Base-by-base conservation (phyloP, 2,797 vertebrate species). In the Galaxias olidus region DNA sequence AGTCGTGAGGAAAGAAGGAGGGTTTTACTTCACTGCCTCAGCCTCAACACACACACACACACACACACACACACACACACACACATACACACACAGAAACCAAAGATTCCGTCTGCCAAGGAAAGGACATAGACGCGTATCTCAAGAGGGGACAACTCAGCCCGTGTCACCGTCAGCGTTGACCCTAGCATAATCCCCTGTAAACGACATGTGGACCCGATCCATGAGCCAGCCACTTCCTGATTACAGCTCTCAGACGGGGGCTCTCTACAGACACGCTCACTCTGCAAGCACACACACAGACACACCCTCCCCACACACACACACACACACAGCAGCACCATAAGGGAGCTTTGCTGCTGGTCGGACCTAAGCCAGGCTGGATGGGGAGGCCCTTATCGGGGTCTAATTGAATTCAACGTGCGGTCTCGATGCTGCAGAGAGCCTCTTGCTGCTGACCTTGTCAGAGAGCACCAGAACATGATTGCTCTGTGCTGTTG, bases 331-430 rank as follows among this genome's bases (percentile, higher is more conserved):
- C 13, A 11, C 41, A 52, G n/a, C n/a, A n/a, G n/a, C 43, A 9
- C 50, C 56, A 5, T 19, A 51, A 18, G 49, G 2, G 4, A 15
- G 30, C 47, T 46, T 12, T 10, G 59, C 63, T 44, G 46, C 49
- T 66, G 54, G 63, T 69, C 68, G 62, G 49, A 63, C 61, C 64
- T 62, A n/a, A 45, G 59, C 63, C 30, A 66, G 41, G 41, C 10
- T 13, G 30, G 65, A 70, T 67, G 72, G 61, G 4, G 19, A 51
- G 45, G 17, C 56, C 49, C 20, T 77, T 64, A 72, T 57, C 64
- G 41, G 61, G 56, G 46, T 79, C 19, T 66, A 67, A 79, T 80
- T 72, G 71, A 79, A 82, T 74, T 63, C 55, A 75, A 65, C 44
- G 62, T 65, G 61, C 63, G 67, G 65, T 79, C 56, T 65, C 61